phyloP scores from a whole-genome alignment of 1,140 invertebrate species.

The Neelides sp. region DNA sequence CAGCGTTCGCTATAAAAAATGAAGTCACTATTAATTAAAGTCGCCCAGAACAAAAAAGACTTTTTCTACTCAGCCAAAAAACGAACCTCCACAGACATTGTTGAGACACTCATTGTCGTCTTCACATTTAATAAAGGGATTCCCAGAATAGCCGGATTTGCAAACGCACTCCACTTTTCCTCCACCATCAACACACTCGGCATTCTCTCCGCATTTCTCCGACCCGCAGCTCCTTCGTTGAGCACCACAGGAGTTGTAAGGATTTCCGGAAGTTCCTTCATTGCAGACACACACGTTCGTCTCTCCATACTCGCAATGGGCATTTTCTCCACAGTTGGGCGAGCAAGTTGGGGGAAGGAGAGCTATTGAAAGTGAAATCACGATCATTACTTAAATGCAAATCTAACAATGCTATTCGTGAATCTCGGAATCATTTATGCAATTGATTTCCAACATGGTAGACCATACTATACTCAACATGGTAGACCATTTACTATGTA shows the following conservation, averaged over 20 bases:
- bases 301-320: slow-evolving; percentile 70
- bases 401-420: no score
- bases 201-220: slow-evolving; percentile 59
- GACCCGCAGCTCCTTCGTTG: slow-evolving; percentile 55
- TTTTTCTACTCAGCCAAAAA: not conserved
- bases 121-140: slow-evolving; percentile 70
- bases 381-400: no score
- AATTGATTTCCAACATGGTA: no score
- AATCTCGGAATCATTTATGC: no score
- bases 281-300: slow-evolving; percentile 68
- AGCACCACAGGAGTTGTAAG: slow-evolving; percentile 62
- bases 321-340: slow-evolving; percentile 64
- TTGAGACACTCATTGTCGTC: slow-evolving; percentile 55
- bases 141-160: slow-evolving; percentile 49
- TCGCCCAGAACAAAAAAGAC: no score
- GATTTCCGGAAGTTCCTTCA: slow-evolving; percentile 68
- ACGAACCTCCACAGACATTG: slow-evolving; percentile 54
- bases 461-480: no score
- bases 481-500: no score
- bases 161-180: slow-evolving; percentile 67
- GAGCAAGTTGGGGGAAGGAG: slow-evolving; percentile 60
- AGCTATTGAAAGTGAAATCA: slow-evolving; percentile 44
- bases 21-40: no score
- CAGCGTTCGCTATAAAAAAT: slow-evolving; percentile 48
- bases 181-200: slow-evolving; percentile 58